phyloP scores from a whole-genome alignment of 2,113 vertebrate genomes.

The Taurulus bubalis region DNA sequence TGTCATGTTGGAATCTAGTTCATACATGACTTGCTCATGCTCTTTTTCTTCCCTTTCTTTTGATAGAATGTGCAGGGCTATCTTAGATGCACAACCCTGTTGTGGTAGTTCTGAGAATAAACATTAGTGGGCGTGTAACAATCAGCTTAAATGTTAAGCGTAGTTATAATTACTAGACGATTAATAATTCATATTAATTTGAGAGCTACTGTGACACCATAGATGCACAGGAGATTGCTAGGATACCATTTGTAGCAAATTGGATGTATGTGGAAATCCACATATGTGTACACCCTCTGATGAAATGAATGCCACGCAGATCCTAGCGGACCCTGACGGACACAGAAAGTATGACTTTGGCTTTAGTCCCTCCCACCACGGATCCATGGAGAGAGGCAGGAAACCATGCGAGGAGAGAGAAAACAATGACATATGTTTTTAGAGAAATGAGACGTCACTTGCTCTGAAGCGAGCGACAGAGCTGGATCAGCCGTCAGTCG shows the following conservation, averaged over 20 bases:
- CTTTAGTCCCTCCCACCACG: not conserved
- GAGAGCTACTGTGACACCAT: not conserved
- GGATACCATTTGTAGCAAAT: not conserved
- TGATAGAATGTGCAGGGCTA: not conserved
- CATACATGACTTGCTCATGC: not conserved
- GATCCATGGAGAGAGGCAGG: not conserved
- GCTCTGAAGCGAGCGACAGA: not conserved
- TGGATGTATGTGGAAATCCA: not conserved
- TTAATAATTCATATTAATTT: not conserved
- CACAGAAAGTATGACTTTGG: not conserved
- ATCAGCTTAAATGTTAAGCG: not conserved
- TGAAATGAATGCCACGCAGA: not conserved
- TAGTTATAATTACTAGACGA: not conserved
- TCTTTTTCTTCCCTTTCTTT: not conserved
- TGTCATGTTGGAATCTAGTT: conserved; percentile 16
- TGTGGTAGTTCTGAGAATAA: not conserved
- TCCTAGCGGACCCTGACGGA: not conserved
- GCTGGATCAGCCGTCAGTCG: not conserved
- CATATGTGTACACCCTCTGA: not conserved
- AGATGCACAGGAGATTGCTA: not conserved
- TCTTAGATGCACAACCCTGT: not conserved
- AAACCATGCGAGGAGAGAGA: not conserved
- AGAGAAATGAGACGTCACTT: not conserved
- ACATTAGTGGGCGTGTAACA: not conserved
- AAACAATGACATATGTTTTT: not conserved